Evolutionary conservation across 2,888 invertebrate species (phyloP).

Genomic region (Coleophora deauratella): DNA sequence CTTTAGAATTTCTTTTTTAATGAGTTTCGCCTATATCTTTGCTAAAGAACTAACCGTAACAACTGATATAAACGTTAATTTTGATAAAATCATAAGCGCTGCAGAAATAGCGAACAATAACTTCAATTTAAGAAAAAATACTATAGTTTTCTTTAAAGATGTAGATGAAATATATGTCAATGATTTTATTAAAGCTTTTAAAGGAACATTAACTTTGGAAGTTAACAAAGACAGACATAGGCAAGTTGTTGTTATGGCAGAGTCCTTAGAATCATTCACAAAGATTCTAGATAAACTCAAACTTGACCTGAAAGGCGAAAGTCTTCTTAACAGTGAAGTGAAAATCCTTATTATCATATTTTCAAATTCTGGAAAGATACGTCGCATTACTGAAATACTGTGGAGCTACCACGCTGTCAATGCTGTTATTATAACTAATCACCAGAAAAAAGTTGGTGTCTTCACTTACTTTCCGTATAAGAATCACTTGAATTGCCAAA

Average conservation of each 20-base stretch:
- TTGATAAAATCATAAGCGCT: slow-evolving; percentile 28
- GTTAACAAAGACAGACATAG: slow-evolving; percentile 30
- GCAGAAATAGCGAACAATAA: slow-evolving; percentile 37
- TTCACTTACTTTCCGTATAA: slow-evolving; percentile 46
- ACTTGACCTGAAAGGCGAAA: slow-evolving; percentile 42
- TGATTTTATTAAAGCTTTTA: slow-evolving; percentile 32
- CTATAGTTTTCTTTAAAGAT: slow-evolving; percentile 34
- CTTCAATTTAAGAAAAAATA: slow-evolving; percentile 34
- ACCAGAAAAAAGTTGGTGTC: slow-evolving; percentile 25
- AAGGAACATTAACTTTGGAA: slow-evolving; percentile 41
- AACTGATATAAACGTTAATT: slow-evolving; percentile 8
- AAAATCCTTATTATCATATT: slow-evolving; percentile 39
- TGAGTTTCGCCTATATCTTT: slow-evolving; percentile 10
- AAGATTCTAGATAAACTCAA: slow-evolving; percentile 32
- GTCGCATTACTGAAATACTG: slow-evolving; percentile 34
- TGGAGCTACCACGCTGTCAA: slow-evolving; percentile 43
- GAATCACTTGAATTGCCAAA: slow-evolving; percentile 39
- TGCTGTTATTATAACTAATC: slow-evolving; percentile 30
- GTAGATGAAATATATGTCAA: slow-evolving; percentile 29
- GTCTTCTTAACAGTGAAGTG: slow-evolving; percentile 35
- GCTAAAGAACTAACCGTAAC: slow-evolving; percentile 14
- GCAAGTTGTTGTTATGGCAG: slow-evolving; percentile 42
- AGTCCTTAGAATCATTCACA: slow-evolving; percentile 37
- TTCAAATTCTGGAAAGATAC: slow-evolving; percentile 28
- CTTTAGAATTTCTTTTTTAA: neutral